These are phyloP conservation scores for Phylloscopus trochiloides DNA, from an alignment of 2,113 vertebrate species.

Conservation along the genomic window DNA sequence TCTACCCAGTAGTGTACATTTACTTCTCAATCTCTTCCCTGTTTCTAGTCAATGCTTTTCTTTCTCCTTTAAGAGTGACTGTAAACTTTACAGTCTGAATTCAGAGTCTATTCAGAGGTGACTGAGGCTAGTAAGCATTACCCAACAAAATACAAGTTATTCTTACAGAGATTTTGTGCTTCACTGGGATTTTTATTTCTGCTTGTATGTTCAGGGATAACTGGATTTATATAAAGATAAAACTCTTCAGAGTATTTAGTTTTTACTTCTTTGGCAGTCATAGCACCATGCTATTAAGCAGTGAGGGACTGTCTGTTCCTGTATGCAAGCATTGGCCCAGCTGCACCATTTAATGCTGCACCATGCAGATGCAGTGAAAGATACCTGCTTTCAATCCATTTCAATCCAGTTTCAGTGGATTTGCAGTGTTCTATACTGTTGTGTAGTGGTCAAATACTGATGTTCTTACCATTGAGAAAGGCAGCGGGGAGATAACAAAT, in stretches of 20 bases:
- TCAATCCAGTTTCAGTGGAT: not conserved
- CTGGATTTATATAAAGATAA: not conserved
- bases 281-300: not conserved
- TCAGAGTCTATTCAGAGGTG: not conserved
- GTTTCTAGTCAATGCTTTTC: not conserved
- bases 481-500: not conserved
- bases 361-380: not conserved
- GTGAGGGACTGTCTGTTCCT: not conserved
- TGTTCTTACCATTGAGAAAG: not conserved
- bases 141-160: not conserved
- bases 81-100: not conserved
- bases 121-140: not conserved
- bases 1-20: not conserved
- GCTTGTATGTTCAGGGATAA: not conserved
- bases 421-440: not conserved
- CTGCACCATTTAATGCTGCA: not conserved
- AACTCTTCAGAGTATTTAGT: not conserved
- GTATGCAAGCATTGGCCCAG: not conserved
- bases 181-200: not conserved
- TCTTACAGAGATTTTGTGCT: not conserved
- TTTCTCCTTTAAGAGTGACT: not conserved
- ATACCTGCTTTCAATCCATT: not conserved
- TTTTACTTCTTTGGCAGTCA: not conserved
- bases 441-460: not conserved
- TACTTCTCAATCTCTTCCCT: not conserved